Evolutionary conservation across 1,140 invertebrate species (phyloP).

Genomic region (Leptinotarsa undecemlineata): DNA sequence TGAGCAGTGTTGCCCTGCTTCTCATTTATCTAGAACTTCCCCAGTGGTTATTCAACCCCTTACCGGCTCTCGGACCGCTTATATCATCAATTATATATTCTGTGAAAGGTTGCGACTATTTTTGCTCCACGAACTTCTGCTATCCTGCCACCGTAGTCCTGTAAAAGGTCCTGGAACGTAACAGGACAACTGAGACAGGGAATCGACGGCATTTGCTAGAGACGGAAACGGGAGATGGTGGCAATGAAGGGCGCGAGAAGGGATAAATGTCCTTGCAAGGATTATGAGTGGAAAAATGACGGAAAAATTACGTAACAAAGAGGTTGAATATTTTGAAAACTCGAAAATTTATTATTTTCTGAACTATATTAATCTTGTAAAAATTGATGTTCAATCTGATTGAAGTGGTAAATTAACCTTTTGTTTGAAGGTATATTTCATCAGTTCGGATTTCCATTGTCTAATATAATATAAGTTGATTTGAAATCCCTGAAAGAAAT

Average conservation of each 20-base stretch:
- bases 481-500: no score
- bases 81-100: background rate
- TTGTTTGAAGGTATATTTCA: no score
- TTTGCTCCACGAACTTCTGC: slow-evolving; percentile 5
- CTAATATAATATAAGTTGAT: no score
- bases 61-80: background rate
- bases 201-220: background rate
- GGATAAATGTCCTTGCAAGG: background rate
- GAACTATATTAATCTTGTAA: no score
- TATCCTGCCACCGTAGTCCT: slow-evolving; percentile 28
- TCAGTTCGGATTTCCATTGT: no score
- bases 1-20: background rate
- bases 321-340: no score
- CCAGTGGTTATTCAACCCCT: background rate
- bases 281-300: no score
- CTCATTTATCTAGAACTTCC: background rate
- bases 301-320: no score
- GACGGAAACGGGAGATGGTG: background rate
- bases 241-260: background rate
- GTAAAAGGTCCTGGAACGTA: slow-evolving; percentile 26
- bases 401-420: no score
- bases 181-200: slow-evolving; percentile 2
- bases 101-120: background rate
- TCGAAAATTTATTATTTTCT: no score
- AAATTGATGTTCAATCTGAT: no score